These are phyloP conservation scores for Elaphurus davidianus DNA, from an alignment of 2,113 vertebrate genomes.

Conservation along the genomic window DNA sequence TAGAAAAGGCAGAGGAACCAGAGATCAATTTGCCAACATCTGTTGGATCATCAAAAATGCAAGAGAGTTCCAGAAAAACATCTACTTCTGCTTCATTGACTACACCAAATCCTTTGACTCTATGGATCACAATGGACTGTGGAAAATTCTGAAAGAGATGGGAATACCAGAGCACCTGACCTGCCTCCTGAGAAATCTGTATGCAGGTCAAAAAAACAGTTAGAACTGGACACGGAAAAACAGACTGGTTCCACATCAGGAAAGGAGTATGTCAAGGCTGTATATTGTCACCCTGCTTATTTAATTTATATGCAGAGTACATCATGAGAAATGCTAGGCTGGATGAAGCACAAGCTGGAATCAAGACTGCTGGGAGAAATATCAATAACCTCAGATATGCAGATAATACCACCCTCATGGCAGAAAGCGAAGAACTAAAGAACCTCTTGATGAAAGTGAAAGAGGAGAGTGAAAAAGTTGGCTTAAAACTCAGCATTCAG, in stretches of 20 bases:
- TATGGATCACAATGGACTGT: neutral
- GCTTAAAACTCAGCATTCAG: neutral
- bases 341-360: neutral
- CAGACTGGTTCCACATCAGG: neutral
- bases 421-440: neutral
- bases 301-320: neutral
- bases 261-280: neutral
- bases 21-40: neutral
- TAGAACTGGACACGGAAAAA: neutral
- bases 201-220: neutral
- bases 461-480: neutral
- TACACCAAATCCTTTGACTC: neutral
- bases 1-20: neutral
- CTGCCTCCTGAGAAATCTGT: neutral
- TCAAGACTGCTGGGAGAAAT: fast-evolving
- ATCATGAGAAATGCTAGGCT: neutral
- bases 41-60: neutral
- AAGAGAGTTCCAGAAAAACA: neutral
- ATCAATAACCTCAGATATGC: neutral
- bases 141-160: neutral
- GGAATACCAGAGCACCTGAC: neutral
- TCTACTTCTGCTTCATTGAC: neutral
- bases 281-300: neutral
- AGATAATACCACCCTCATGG: neutral
- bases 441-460: neutral